Conservation (phyloP, 2,797 vertebrate genomes). For the Geotrypetes seraphini region DNA sequence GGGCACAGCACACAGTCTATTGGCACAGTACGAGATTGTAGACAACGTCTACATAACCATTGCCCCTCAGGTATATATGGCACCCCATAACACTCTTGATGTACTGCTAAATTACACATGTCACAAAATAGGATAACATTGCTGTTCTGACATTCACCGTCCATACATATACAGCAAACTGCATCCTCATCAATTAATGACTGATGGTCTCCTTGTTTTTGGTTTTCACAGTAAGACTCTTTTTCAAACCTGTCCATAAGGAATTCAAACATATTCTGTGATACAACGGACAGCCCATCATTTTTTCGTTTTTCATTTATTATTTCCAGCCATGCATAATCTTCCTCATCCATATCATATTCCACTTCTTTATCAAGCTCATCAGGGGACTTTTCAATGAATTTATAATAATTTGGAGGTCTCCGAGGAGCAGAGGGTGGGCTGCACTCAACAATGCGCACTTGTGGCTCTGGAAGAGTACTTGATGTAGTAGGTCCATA, state of each 20-base stretch:
- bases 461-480: constrained; percentile 81
- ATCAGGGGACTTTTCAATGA: constrained; percentile 80
- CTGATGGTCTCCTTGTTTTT: constrained; percentile 78
- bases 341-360: constrained; percentile 97
- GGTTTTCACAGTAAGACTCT: constrained; percentile 80
- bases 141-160: constrained; percentile 89
- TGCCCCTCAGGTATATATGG: constrained; percentile 95
- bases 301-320: constrained; percentile 80
- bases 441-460: constrained; percentile 87
- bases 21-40: constrained; percentile 73
- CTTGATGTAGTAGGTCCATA: constrained; percentile 50
- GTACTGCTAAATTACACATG: constrained; percentile 88
- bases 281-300: constrained; percentile 82
- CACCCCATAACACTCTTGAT: constrained; percentile 96
- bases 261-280: constrained; percentile 90
- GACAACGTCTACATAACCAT: constrained; percentile 93
- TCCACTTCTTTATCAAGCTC: constrained; percentile 93
- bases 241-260: constrained; percentile 94
- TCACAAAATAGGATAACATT: constrained; percentile 94
- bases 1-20: constrained; percentile 89
- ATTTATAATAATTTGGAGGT: constrained; percentile 73
- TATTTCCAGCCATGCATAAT: constrained; percentile 91
- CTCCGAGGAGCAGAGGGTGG: constrained; percentile 79
- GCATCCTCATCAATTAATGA: constrained; percentile 84
- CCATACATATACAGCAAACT: constrained; percentile 92